Evolutionary conservation across 2,113 vertebrate species (phyloP), one percentile per base, ranked within the genome.

Genomic region (Toxotes chatareus): DNA sequence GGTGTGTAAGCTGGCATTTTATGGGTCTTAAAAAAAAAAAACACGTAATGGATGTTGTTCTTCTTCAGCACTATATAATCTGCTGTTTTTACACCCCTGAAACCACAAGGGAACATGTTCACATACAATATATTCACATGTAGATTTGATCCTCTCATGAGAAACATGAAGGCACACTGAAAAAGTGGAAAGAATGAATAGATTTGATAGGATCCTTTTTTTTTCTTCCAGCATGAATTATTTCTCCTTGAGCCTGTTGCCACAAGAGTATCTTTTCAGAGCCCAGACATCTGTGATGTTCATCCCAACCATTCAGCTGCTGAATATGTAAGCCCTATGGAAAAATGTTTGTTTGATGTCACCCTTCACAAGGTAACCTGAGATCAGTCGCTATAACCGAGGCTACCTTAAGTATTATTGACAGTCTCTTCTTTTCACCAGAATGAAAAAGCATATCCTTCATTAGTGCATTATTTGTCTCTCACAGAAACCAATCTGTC

Each of bases 361-460:
- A 80, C 42, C 56, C 60, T 59, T 31, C 49, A 76, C 40, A 60
- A 60, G 72, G 55, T 66, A 64, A 75, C 46, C 31, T 32, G 21
- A 77, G 47, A 36, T 46, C 34, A 47, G 57, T 82, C 16, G 46
- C 74, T 40, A 59, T 59, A 60, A 64, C 63, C 1, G n/a, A 27
- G 62, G 73, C 23, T 62, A 31, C 46, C 32, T 40, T 27, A 8
- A 73, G 40, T 36, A 36, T 16, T 73, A 16, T 69, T 36, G 42
- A 51, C 60, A 62, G 51, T 67, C 40, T 71, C n/a, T 80, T 82
- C 56, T 36, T 77, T 76, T 80, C 67, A 74, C 42, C 27, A 61
- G 57, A 61, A 38, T 56, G 16, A 42, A 46, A 36, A 70, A 42
- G 47, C 60, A 13, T 14, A 23, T 49, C 51, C 73, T 73, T 80